Evolutionary conservation across 2,797 vertebrate genomes (phyloP).

Genomic region (Numenius phaeopus): DNA sequence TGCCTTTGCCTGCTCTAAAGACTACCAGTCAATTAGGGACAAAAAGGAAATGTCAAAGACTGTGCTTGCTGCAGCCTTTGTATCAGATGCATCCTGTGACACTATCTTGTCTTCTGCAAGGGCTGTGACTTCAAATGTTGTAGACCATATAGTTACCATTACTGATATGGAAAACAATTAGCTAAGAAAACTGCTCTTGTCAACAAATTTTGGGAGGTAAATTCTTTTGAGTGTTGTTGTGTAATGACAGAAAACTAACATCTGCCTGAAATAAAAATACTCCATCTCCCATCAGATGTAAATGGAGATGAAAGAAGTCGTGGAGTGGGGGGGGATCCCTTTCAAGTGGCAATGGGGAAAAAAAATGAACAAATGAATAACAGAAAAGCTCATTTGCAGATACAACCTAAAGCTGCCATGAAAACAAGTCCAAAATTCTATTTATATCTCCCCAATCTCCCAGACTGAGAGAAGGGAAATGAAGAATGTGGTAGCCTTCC

Average conservation of each 20-base stretch:
- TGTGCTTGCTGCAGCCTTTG: background rate
- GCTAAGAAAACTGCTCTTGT: background rate
- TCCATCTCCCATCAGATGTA: background rate
- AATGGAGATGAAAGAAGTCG: too few species aligned
- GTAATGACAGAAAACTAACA: background rate
- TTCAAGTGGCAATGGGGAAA: fast-evolving
- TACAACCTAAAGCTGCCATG: background rate
- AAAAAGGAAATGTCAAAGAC: background rate
- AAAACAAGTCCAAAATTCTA: background rate
- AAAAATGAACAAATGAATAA: background rate
- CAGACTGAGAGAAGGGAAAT: background rate
- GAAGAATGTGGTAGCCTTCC: background rate
- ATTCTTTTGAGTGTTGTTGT: background rate
- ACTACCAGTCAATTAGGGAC: background rate
- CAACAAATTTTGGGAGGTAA: background rate
- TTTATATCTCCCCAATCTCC: background rate
- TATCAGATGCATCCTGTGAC: background rate
- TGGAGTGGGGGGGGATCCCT: background rate
- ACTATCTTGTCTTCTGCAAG: background rate
- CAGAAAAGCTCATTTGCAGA: background rate
- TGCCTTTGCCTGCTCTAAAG: background rate
- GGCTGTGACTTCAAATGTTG: background rate
- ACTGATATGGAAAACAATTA: background rate
- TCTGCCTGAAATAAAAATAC: background rate
- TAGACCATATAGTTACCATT: background rate